Conservation (phyloP, 1,140 invertebrate genomes). For the Amyelois transitella region DNA sequence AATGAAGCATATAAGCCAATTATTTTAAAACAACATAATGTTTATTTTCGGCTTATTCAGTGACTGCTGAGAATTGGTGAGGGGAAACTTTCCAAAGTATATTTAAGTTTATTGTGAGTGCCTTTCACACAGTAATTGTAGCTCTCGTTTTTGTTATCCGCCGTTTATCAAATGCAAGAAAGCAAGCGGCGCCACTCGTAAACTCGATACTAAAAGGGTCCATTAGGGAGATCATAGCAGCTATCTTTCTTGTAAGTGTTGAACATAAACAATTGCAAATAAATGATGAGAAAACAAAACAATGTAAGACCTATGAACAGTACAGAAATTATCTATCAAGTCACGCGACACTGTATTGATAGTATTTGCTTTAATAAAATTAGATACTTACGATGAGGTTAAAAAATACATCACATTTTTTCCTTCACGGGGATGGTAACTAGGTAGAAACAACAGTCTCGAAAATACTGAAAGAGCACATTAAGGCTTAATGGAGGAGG, state of each 20-base stretch:
- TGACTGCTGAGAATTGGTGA: slow-evolving; percentile 31
- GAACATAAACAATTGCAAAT: background rate
- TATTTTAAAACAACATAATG: background rate
- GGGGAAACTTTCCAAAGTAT: slow-evolving; percentile 63
- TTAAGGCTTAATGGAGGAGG: no score
- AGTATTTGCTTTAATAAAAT: no score
- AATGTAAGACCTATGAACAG: no score
- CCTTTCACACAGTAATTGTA: slow-evolving; percentile 62
- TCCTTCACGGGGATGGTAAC: no score
- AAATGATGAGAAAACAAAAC: no score
- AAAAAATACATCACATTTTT: no score
- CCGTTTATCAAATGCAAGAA: slow-evolving; percentile 48
- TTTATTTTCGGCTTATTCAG: background rate
- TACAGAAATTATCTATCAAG: no score
- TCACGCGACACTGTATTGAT: no score
- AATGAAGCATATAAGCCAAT: no score
- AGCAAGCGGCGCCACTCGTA: slow-evolving; percentile 10
- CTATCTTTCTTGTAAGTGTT: background rate
- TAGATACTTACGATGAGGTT: no score
- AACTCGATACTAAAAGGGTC: background rate
- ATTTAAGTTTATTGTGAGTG: slow-evolving; percentile 28
- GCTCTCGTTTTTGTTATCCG: slow-evolving; percentile 56
- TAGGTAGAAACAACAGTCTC: no score
- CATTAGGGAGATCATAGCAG: background rate
- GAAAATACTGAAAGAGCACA: no score